Base-by-base conservation (phyloP, 2,113 vertebrate genomes). In the Halcyon malimbica region DNA sequence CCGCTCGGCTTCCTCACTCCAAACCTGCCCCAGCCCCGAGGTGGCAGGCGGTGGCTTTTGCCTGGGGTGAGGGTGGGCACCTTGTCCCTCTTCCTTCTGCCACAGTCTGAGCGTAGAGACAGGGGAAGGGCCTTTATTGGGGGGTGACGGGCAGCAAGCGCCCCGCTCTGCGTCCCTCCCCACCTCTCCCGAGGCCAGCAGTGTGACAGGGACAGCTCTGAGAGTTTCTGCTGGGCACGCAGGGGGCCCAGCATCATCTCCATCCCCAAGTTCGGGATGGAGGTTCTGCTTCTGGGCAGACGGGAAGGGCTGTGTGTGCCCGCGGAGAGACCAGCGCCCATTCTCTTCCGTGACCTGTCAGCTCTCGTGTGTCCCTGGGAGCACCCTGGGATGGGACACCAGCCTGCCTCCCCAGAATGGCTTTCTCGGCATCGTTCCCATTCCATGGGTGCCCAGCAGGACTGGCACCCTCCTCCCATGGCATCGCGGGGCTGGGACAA, bases 191-290 rank as follows among this genome's bases (percentile, higher is more conserved):
- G 26, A 53, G 64, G 41, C 33, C 69, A 69, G 26, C 6, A 12
- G 53, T 10, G 44, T 73, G 74, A 63, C 3, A 16, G 85, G 46
- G 68, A 39, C 33, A 10, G 13, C 60, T 35, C 65, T 3, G 21
- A 65, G 53, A 83, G 16, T 29, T n/a, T 48, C 19, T 2, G 2
- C 31, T 21, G 3, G 5, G 31, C 15, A 18, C 6, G 1, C 2
- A 4, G 31, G 4, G 6, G 6, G 2, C 46, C 42, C 48, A 14
- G 48, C 0, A 0, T 15, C 2, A 0, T 59, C 44, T 54, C 59
- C 4, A 1, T 80, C 77, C 54, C 46, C 46, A 10, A 11, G 11
- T 42, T 81, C 42, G 42, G 41, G 41, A 11, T 41, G 41, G 41
- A 41, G 41, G 42, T 42, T 42, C 42, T 42, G 9, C 59, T 28